Conservation (phyloP, 1,140 invertebrate genomes). For the Dysdera silvatica region DNA sequence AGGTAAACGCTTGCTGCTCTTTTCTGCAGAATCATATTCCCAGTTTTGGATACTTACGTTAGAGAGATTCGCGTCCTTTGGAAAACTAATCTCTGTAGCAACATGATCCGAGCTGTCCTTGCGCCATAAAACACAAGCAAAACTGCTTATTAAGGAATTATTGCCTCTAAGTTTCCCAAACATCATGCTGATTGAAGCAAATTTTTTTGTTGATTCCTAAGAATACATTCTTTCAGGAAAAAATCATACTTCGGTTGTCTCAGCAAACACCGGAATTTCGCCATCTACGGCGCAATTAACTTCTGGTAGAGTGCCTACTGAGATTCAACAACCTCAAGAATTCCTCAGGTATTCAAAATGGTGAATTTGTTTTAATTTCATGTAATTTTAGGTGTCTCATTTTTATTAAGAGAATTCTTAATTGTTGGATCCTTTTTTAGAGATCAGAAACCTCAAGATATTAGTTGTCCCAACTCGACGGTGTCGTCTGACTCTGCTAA, state of each 20-base stretch:
- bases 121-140: too few species aligned
- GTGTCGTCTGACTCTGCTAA: constrained; percentile 19
- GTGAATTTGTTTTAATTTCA: neutral
- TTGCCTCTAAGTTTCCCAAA: too few species aligned
- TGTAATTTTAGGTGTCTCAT: neutral
- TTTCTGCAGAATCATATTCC: too few species aligned
- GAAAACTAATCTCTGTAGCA: too few species aligned
- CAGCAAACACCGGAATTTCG: constrained; percentile 2
- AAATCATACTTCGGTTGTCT: constrained; percentile 11
- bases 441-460: constrained; percentile 22
- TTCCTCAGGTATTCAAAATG: constrained; percentile 16
- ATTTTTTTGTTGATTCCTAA: too few species aligned
- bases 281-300: constrained; percentile 14
- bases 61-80: too few species aligned
- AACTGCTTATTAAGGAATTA: too few species aligned
- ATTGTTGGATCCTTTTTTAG: constrained; percentile 1
- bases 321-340: constrained; percentile 22
- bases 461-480: constrained; percentile 17
- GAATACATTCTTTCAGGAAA: constrained; percentile 17
- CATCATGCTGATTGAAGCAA: too few species aligned
- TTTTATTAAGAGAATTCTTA: neutral
- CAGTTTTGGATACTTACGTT: too few species aligned
- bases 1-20: too few species aligned
- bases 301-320: constrained; percentile 11
- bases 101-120: too few species aligned